Evolutionary conservation across 1,140 invertebrate genomes (phyloP), one percentile per base, ranked within the genome.

Genomic region (Amyelois transitella): DNA sequence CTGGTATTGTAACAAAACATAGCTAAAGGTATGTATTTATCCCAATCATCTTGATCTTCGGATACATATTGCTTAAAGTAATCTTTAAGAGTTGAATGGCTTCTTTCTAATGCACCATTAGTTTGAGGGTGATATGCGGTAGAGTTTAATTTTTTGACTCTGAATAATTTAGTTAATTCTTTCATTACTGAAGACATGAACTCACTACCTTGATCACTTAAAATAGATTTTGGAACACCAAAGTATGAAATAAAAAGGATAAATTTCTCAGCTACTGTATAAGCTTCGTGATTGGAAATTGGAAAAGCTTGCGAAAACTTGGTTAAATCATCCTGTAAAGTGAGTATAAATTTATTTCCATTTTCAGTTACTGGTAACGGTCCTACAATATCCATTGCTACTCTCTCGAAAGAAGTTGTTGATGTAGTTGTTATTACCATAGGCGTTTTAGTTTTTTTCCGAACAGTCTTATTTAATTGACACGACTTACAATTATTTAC

Each of bases 1-100:
- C 24, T 57, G 17, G 72, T 77, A 58, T 81, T 86, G 54, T 82
- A 88, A 22, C 60, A 66, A 47, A 82, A 87, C 65, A 75, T 77
- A 0, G 77, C 75, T 21, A 74, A 78, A 22, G 64, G 32, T 43
- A 86, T 43, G 58, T 58, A 86, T 53, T 76, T 45, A 32, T 83
- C 75, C 77, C 84, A 88, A 54, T 87, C 68, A 2, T 45, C 66
- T 64, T 80, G 73, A 47, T 81, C 60, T 43, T 67, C 51, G 18
- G 75, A 70, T 3, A 87, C 62, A 55, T 69, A 88, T 58, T 79
- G 69, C 71, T 73, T 79, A 17, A 86, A 24, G 67, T 85, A 88
- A 25, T 88, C 82, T 14, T 53, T 63, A 51, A 89, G 52, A 8
- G 76, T 82, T n/a, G 51, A 44, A 66, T 88, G 83, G 18, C 53